Evolutionary conservation across 2,888 invertebrate species (phyloP).

Genomic region (Gryllus longicercus): DNA sequence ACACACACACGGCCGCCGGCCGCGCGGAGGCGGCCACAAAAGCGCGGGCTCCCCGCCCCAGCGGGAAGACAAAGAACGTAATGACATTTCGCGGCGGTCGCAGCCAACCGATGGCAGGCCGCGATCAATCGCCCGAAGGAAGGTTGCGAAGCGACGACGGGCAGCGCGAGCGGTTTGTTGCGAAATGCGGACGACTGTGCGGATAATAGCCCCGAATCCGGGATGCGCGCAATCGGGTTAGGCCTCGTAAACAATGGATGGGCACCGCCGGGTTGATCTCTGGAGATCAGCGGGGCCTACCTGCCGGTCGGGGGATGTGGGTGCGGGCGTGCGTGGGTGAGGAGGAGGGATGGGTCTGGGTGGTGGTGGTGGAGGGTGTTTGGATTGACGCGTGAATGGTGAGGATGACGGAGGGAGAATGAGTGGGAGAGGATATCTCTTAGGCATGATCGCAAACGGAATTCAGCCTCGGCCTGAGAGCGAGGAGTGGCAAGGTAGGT

Average conservation of each 20-base stretch:
- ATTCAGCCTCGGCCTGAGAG: too few relatives aligned
- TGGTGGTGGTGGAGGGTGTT: not conserved
- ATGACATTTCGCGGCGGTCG: not conserved
- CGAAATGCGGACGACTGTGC: not conserved
- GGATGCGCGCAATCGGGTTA: not conserved
- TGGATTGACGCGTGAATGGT: not conserved
- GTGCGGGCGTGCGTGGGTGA: not conserved
- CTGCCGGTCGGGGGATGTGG: not conserved
- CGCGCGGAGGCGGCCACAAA: too few relatives aligned
- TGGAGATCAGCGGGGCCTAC: not conserved
- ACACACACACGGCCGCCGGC: too few relatives aligned
- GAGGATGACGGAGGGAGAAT: not conserved
- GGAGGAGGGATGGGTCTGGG: not conserved
- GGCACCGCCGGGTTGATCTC: not conserved
- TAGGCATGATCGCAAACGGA: too few relatives aligned
- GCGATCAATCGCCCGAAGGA: not conserved
- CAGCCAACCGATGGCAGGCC: not conserved
- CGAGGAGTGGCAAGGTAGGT: too few relatives aligned
- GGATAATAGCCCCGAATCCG: not conserved
- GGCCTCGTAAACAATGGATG: conserved; percentile 1
- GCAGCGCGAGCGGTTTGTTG: not conserved
- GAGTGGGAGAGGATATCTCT: too few relatives aligned
- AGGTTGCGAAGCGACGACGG: not conserved
- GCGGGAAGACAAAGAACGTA: not conserved
- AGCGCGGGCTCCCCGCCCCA: not conserved